Conservation (phyloP, 1,140 invertebrate genomes). For the Drosophila virilis region DNA sequence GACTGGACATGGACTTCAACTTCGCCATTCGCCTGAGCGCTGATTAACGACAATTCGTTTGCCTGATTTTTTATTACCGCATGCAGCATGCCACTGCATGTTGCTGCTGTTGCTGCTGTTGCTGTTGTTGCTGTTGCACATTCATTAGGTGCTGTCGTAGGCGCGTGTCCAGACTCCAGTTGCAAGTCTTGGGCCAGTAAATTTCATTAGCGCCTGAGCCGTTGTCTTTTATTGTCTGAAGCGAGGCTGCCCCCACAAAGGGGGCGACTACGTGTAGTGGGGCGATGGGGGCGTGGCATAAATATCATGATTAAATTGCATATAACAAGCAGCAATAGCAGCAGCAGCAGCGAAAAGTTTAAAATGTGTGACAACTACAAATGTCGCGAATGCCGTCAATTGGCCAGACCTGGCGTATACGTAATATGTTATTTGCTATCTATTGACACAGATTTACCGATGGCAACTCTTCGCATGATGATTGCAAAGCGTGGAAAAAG, state of each 20-base stretch:
- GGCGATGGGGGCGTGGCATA: conserved; percentile 56
- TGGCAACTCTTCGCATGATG: neutral
- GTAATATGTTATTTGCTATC: conserved; percentile 36
- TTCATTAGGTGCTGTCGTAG: conserved; percentile 78
- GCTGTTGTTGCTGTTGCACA: conserved; percentile 52
- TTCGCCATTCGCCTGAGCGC: conserved; percentile 51
- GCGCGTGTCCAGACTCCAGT: conserved; percentile 55
- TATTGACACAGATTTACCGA: conserved; percentile 17
- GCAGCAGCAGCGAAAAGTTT: conserved; percentile 10
- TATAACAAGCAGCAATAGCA: conserved; percentile 18
- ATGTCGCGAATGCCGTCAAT: conserved; percentile 8
- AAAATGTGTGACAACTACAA: conserved; percentile 35
- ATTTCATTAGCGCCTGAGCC: conserved; percentile 66
- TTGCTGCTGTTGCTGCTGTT: conserved; percentile 15
- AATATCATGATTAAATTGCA: conserved; percentile 56
- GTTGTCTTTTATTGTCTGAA: conserved; percentile 69
- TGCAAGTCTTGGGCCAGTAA: conserved; percentile 49
- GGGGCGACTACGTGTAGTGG: neutral
- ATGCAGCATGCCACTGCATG: conserved; percentile 10
- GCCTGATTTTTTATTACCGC: conserved; percentile 78
- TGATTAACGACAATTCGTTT: conserved; percentile 82
- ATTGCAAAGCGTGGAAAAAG: neutral
- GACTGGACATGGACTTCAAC: conserved; percentile 33
- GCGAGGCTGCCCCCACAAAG: neutral
- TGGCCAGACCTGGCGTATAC: conserved; percentile 25